Evolutionary conservation across 1,140 invertebrate genomes (phyloP), one percentile per base, ranked within the genome.

Genomic region (Anastrepha ludens): DNA sequence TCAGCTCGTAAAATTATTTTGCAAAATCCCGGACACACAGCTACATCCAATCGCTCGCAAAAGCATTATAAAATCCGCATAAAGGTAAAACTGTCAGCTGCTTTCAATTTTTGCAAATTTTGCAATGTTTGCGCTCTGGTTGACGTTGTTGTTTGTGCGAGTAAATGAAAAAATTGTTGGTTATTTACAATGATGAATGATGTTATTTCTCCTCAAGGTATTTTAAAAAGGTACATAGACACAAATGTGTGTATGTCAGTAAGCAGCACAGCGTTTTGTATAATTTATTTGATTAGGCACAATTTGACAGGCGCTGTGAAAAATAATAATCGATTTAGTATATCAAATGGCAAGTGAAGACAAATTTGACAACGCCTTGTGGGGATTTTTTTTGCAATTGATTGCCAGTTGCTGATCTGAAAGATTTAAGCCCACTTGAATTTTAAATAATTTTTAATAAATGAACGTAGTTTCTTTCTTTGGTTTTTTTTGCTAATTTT

Each of bases 1-100:
- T 87, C 89, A 89, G 89, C 88, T 41, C 55, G 74, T 81, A 81
- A 81, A 55, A 55, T 81, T 29, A n/a, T 81, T 29, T 81, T 81
- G 74, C 47, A 17, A 74, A 74, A 74, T 74, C 44, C 70, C 70
- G 55, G 47, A 81, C 74, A 81, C 20, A 8, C 17, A 9, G 7
- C 7, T 17, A 78, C n/a, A 47, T 39, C 29, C 29, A 4, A n/a
- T 17, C 2, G 4, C 17, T 74, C n/a, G 70, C 44, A 81, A 55
- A 55, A 81, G 0, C 17, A 81, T 58, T 3, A 47, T 55, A 50
- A 55, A 81, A 81, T 81, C 74, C 74, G 67, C 17, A 81, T 55
- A 81, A 81, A 81, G 47, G 74, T 81, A 81, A 81, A 81, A 55
- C 74, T 81, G 74, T 81, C 74, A 55, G 74, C n/a, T 81, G 47